Evolutionary conservation across 2,113 vertebrate genomes (phyloP).

Genomic region (Trematomus loennbergii): DNA sequence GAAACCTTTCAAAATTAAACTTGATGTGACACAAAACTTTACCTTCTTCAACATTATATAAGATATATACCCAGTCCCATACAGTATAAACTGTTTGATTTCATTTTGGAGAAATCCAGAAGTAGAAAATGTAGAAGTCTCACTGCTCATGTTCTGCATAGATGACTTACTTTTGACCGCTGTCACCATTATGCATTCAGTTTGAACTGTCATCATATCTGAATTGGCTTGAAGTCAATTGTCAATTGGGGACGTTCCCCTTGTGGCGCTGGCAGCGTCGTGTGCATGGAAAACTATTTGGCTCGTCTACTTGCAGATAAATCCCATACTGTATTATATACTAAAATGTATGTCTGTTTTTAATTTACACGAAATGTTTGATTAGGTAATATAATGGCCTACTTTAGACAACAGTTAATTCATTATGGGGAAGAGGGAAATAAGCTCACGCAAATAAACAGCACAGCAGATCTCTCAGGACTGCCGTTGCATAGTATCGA

Average conservation of each 20-base stretch:
- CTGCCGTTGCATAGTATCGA: constrained; percentile 43
- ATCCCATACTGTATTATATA: background rate
- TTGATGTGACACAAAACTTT: too few species aligned
- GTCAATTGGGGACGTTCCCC: too few species aligned
- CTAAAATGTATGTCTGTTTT: constrained; percentile 14
- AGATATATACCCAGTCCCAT: too few species aligned
- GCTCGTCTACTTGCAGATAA: too few species aligned
- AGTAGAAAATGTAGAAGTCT: background rate
- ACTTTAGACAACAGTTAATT: constrained; percentile 60
- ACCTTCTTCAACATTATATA: background rate
- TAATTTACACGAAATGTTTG: constrained; percentile 38
- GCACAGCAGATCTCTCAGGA: constrained; percentile 30
- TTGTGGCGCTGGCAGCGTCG: too few species aligned
- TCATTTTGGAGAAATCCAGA: background rate
- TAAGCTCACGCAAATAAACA: constrained; percentile 32
- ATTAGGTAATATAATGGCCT: constrained; percentile 47
- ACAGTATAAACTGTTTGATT: background rate
- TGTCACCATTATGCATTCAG: too few species aligned
- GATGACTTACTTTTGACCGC: too few species aligned
- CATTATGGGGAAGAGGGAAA: constrained; percentile 53
- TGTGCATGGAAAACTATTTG: too few species aligned
- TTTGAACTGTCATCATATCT: background rate
- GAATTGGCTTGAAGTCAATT: too few species aligned
- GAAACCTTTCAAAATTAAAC: too few species aligned
- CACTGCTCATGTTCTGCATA: background rate